Conservation (phyloP, 2,888 invertebrate genomes). For the Drosophila pullipes region DNA sequence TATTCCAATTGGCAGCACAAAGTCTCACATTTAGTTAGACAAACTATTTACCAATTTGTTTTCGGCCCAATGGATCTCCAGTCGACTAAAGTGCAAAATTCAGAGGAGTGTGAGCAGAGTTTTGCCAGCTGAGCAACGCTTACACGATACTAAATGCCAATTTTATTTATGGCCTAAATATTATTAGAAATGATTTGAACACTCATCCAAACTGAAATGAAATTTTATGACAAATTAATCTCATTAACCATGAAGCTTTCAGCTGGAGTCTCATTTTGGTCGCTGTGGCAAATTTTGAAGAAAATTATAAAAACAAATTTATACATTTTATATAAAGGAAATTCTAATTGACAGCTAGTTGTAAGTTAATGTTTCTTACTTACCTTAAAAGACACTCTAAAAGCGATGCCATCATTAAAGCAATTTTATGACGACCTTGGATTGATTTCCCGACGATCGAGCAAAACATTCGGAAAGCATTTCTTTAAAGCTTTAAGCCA, state of each 20-base stretch:
- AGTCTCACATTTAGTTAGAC: conserved; percentile 3
- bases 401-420: neutral
- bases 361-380: neutral
- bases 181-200: neutral
- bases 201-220: neutral
- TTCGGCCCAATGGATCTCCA: conserved; percentile 16
- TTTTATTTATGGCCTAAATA: conserved; percentile 2
- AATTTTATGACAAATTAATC: neutral
- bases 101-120: conserved; percentile 20
- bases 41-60: conserved; percentile 22
- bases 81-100: no score
- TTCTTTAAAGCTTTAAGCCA: conserved; percentile 20
- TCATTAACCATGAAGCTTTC: neutral
- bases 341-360: neutral
- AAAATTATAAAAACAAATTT: neutral
- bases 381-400: neutral
- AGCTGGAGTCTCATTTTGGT: neutral
- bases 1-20: conserved; percentile 24
- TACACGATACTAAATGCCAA: neutral
- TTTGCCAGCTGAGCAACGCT: conserved; percentile 21
- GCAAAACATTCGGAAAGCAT: conserved; percentile 41
- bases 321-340: neutral
- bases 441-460: conserved; percentile 6
- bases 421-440: conserved; percentile 34
- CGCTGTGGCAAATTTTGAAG: neutral